A percentile compares a stretch with the other conserved stretches of the same genome.
Conservation (phyloP, 2,888 invertebrate species). For the Amaurobius ferox region DNA sequence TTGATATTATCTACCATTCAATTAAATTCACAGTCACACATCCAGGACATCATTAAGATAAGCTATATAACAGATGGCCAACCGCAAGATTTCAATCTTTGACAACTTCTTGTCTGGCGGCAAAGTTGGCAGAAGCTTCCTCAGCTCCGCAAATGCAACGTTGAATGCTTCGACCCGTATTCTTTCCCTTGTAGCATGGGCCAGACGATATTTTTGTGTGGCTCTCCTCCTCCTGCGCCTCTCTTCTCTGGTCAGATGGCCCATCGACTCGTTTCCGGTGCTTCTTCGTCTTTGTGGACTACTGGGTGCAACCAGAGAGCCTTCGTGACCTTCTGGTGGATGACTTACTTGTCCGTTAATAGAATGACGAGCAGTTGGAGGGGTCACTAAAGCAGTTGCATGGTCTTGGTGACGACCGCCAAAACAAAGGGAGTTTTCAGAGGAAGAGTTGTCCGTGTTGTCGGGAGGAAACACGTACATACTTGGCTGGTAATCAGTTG, state of each 20-base stretch:
- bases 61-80: conserved; percentile 98
- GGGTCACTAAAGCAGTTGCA: conserved; percentile 56
- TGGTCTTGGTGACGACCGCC: background rate
- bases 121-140: conserved; percentile 92
- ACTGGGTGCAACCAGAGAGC: conserved; percentile 17
- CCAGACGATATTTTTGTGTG: conserved; percentile 94
- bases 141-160: conserved; percentile 92
- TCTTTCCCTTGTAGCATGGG: conserved; percentile 96
- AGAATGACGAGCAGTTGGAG: conserved; percentile 6
- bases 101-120: conserved; percentile 98
- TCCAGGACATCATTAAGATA: conserved; percentile 97
- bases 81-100: conserved; percentile 96
- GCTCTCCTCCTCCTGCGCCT: conserved; percentile 91
- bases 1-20: too few species aligned
- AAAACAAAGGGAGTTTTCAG: conserved; percentile 23
- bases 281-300: conserved; percentile 17
- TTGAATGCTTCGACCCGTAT: conserved; percentile 98
- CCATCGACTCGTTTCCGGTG: conserved; percentile 38
- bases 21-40: too few species aligned
- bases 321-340: conserved; percentile 44
- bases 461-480: conserved; percentile 60
- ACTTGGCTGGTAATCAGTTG: background rate
- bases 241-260: conserved; percentile 84
- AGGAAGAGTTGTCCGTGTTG: conserved; percentile 6
- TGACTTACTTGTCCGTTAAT: conserved; percentile 2